These are phyloP conservation scores for Salmo trutta DNA, from an alignment of 2,797 vertebrate species.

Conservation along the genomic window DNA sequence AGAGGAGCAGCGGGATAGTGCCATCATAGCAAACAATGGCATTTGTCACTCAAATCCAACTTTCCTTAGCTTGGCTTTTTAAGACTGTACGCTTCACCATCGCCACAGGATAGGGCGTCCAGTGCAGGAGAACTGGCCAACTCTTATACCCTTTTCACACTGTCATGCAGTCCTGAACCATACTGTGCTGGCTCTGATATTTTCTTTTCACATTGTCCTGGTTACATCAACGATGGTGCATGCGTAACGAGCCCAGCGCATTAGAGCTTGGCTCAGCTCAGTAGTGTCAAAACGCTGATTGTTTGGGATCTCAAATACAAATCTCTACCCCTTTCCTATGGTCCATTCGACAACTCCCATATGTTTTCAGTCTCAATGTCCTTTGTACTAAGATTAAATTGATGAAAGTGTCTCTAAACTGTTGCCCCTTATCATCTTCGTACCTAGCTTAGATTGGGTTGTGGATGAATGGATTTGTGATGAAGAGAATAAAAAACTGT, in stretches of 20 bases:
- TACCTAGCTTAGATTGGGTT: neutral
- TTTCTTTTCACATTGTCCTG: neutral
- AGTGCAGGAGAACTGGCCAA: neutral
- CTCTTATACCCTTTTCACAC: neutral
- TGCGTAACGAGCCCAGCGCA: neutral
- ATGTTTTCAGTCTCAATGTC: neutral
- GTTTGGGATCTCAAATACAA: neutral
- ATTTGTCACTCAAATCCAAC: constrained; percentile 1
- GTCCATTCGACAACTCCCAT: neutral
- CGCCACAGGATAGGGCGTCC: neutral
- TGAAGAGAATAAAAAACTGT: neutral
- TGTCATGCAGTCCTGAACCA: neutral
- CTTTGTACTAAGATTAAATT: neutral
- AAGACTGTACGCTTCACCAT: neutral
- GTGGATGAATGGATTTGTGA: neutral
- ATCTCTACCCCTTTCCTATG: neutral
- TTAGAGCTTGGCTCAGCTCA: neutral
- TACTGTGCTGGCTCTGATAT: neutral
- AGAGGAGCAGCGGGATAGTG: constrained; percentile 32
- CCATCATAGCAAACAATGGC: constrained; percentile 32
- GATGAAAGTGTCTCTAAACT: neutral
- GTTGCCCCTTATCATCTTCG: neutral
- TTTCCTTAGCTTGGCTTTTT: neutral
- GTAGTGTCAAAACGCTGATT: neutral
- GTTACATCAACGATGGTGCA: neutral